Percentiles rank a stretch among this genome's conserved stretches.
phyloP scores from a whole-genome alignment of 2,113 vertebrate genomes.

The Zapus hudsonius region DNA sequence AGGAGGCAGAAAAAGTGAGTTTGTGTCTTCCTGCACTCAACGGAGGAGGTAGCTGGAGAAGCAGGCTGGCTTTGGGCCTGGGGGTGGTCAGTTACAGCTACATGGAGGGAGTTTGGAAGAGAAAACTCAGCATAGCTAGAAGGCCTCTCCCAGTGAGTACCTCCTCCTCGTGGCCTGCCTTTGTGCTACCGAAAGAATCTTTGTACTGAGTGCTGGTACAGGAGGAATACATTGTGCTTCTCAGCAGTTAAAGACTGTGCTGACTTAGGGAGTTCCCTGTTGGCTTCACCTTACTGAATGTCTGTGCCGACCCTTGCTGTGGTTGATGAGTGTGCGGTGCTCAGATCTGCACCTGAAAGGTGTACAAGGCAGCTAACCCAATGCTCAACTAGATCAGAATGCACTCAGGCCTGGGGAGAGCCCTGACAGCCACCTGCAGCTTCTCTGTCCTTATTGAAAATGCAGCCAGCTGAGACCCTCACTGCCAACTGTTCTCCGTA shows the following conservation, averaged over 20 bases:
- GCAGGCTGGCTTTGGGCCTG: not conserved
- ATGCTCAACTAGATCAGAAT: not conserved
- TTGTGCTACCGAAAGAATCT: not conserved
- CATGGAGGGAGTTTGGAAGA: not conserved
- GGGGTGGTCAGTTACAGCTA: not conserved
- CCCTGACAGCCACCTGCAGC: not conserved
- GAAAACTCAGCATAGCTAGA: not conserved
- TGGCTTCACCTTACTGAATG: not conserved
- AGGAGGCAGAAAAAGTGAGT: not conserved
- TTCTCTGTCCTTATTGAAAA: not conserved
- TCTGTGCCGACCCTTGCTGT: not conserved
- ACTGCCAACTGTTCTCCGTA: not conserved
- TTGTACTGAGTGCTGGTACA: rapidly evolving
- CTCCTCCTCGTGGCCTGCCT: rapidly evolving
- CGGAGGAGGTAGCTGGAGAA: not conserved
- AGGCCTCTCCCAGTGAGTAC: not conserved
- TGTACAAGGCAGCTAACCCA: not conserved
- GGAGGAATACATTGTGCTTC: not conserved
- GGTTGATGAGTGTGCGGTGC: not conserved
- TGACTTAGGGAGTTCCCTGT: not conserved
- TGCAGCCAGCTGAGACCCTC: not conserved
- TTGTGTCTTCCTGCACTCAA: not conserved
- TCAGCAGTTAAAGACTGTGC: not conserved
- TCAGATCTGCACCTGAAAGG: not conserved
- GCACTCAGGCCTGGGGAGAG: not conserved